Percentiles rank a stretch among this genome's conserved stretches.
phyloP scores from a whole-genome alignment of 92 coral and sea anemone genomes.

The Epizoanthus illoricatus region DNA sequence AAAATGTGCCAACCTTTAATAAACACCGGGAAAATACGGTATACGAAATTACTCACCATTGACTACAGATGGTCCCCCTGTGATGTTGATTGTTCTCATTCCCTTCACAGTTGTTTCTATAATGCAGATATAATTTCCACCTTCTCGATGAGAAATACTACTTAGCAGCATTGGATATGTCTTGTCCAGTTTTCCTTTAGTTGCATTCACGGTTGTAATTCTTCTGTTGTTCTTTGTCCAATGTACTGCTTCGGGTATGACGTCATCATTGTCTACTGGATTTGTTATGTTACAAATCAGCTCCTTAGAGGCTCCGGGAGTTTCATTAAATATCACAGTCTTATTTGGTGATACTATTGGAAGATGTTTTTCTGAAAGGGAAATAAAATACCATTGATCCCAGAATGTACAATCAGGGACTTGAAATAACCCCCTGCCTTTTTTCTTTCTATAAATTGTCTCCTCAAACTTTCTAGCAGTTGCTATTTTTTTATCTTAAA shows the following conservation, averaged over 20 bases:
- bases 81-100: background rate
- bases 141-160: constrained; percentile 13
- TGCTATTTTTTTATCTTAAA: too few relatives aligned
- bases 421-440: too few relatives aligned
- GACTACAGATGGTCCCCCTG: constrained; percentile 19
- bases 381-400: background rate
- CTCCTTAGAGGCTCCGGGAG: background rate
- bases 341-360: background rate
- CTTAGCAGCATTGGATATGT: constrained; percentile 3
- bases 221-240: constrained; percentile 15
- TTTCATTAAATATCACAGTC: constrained; percentile 7
- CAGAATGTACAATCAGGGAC: background rate
- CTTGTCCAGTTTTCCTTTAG: constrained; percentile 12
- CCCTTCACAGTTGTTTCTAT: constrained; percentile 7
- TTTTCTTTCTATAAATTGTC: too few relatives aligned
- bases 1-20: too few relatives aligned
- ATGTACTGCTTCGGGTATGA: constrained; percentile 5
- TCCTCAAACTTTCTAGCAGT: too few relatives aligned
- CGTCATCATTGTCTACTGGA: background rate
- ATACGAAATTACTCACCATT: background rate
- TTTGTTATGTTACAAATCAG: constrained; percentile 15
- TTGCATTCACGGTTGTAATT: constrained; percentile 9
- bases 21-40: too few relatives aligned
- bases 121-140: constrained; percentile 25
- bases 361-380: background rate